phyloP scores from a whole-genome alignment of 92 coral and sea anemone genomes.

The Paragorgia papillata region DNA sequence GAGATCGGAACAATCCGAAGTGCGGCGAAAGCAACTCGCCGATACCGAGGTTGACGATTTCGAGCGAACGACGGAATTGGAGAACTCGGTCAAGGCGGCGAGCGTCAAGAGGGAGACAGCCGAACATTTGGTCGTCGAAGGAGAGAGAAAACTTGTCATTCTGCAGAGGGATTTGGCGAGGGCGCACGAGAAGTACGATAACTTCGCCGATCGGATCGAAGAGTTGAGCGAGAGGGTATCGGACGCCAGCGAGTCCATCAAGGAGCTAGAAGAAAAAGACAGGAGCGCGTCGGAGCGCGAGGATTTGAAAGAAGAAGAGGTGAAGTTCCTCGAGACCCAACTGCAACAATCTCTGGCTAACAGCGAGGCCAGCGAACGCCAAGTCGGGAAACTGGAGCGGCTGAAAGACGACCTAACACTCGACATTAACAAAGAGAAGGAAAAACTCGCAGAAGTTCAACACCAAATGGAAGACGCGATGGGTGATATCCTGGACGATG shows the following conservation, averaged over 20 bases:
- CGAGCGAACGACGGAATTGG: slow-evolving; percentile 38
- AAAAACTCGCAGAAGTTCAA: slow-evolving; percentile 16
- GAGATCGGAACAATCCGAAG: slow-evolving; percentile 43
- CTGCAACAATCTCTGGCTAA: slow-evolving; percentile 16
- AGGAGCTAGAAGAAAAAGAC: slow-evolving; percentile 48
- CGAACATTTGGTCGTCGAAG: slow-evolving; percentile 30
- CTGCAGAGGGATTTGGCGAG: slow-evolving; percentile 39
- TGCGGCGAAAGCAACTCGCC: slow-evolving; percentile 28
- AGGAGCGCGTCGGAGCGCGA: slow-evolving; percentile 51
- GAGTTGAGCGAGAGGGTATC: slow-evolving; percentile 33
- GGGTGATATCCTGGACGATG: slow-evolving; percentile 2
- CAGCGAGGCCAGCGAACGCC: slow-evolving; percentile 35
- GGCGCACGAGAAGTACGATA: slow-evolving; percentile 21
- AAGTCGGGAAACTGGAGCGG: slow-evolving; percentile 30
- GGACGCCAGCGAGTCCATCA: slow-evolving; percentile 5
- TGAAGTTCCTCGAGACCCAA: slow-evolving; percentile 40
- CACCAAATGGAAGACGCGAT: slow-evolving; percentile 28
- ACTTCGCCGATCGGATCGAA: slow-evolving; percentile 5
- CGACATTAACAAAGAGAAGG: slow-evolving; percentile 2
- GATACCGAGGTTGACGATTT: slow-evolving; percentile 48
- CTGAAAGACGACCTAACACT: slow-evolving; percentile 13
- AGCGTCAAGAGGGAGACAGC: slow-evolving; percentile 6
- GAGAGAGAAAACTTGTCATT: slow-evolving; percentile 49
- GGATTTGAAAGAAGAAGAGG: slow-evolving; percentile 38
- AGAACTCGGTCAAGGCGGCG: slow-evolving; percentile 30